These are phyloP conservation scores for mouse (Mus musculus) DNA, from an alignment of 2,113 vertebrate species.

Conservation along the genomic window DNA sequence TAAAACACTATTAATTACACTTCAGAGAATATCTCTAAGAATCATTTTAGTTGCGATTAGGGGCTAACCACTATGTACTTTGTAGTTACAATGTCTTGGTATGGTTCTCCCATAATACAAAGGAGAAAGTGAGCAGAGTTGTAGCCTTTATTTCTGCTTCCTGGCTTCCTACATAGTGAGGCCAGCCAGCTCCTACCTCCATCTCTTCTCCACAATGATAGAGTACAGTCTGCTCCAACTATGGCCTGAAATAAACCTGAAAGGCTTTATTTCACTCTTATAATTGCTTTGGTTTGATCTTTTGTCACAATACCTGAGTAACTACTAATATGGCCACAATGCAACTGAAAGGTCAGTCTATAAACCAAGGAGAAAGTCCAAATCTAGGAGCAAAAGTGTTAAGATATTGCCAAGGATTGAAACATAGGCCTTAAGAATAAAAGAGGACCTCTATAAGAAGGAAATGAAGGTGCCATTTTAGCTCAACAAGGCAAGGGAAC, in stretches of 20 bases:
- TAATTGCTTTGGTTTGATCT: background rate
- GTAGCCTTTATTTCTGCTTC: background rate
- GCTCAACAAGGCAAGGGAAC: background rate
- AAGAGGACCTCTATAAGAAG: accelerated
- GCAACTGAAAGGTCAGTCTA: background rate
- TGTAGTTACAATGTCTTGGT: background rate
- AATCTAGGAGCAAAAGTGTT: too few species aligned
- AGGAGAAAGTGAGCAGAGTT: background rate
- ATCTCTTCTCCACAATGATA: too few species aligned
- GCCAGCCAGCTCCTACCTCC: background rate
- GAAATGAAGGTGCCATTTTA: background rate
- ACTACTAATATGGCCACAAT: background rate
- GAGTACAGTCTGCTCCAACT: background rate
- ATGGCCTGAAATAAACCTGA: too few species aligned
- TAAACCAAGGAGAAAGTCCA: background rate
- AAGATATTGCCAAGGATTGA: background rate
- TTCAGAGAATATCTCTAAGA: too few species aligned
- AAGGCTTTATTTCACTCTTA: background rate
- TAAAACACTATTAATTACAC: background rate
- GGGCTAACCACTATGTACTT: too few species aligned
- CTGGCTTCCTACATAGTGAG: too few species aligned
- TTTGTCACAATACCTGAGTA: background rate
- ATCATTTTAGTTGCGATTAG: too few species aligned
- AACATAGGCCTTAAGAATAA: too few species aligned
- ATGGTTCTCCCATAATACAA: background rate